phyloP scores from a whole-genome alignment of 2,113 vertebrate genomes.

The Clarias magur region DNA sequence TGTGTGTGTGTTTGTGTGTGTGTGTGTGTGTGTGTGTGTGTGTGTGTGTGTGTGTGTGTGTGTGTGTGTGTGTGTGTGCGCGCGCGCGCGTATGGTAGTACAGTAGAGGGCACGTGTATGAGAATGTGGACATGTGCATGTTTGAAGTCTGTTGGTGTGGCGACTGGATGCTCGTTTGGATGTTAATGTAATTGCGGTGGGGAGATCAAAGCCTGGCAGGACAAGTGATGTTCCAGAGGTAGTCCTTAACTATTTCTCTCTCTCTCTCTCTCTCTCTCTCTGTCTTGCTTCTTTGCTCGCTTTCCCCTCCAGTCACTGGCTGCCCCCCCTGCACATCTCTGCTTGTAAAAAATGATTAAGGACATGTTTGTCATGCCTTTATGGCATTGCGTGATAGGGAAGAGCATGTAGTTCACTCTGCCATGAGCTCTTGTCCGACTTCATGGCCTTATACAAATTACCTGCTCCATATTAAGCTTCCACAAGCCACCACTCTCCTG shows the following conservation, averaged over 20 bases:
- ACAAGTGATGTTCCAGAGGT: slow-evolving; percentile 95
- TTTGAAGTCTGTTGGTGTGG: slow-evolving; percentile 76
- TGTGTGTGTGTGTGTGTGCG: slow-evolving; percentile 61
- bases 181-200: slow-evolving; percentile 92
- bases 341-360: slow-evolving; percentile 99
- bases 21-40: slow-evolving; percentile 65
- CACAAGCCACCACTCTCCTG: slow-evolving; percentile 69
- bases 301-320: slow-evolving; percentile 90
- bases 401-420: slow-evolving; percentile 79
- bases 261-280: slow-evolving; percentile 88
- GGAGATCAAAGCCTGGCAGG: slow-evolving; percentile 93
- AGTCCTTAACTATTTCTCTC: slow-evolving; percentile 95
- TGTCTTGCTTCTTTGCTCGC: slow-evolving; percentile 83
- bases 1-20: slow-evolving; percentile 67
- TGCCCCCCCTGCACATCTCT: slow-evolving; percentile 95
- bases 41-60: slow-evolving; percentile 71
- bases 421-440: slow-evolving; percentile 36
- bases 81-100: slow-evolving; percentile 19
- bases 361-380: slow-evolving; percentile 99
- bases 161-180: slow-evolving; percentile 81
- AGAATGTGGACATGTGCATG: slow-evolving; percentile 48
- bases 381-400: slow-evolving; percentile 93
- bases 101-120: slow-evolving; percentile 40
- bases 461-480: slow-evolving; percentile 66
- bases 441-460: slow-evolving; percentile 58